Conservation (phyloP, 2,797 vertebrate genomes). For the Enteromius afrohamiltoni region DNA sequence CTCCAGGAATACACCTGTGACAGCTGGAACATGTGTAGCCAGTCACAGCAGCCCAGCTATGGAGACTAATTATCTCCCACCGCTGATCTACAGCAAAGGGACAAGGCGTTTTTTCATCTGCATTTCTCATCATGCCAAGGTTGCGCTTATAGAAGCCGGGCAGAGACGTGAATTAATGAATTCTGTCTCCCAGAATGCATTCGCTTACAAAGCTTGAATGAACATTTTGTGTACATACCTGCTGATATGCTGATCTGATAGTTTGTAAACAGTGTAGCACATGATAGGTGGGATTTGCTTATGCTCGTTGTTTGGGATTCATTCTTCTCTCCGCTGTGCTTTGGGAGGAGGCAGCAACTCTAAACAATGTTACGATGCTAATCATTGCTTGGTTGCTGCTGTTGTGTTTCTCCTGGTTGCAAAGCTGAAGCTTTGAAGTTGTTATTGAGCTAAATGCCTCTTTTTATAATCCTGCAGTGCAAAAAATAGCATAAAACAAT, state of each 20-base stretch:
- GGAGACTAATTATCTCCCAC: constrained; percentile 81
- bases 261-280: constrained; percentile 42
- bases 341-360: constrained; percentile 51
- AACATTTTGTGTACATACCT: constrained; percentile 29
- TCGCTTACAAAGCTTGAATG: constrained; percentile 41
- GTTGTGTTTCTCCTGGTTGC: constrained; percentile 62
- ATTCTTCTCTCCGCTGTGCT: background rate
- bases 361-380: constrained; percentile 46
- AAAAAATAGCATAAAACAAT: constrained; percentile 43
- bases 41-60: constrained; percentile 72
- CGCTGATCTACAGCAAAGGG: constrained; percentile 61
- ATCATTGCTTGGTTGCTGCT: constrained; percentile 67
- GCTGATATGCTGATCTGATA: constrained; percentile 39
- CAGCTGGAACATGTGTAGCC: constrained; percentile 80
- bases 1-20: constrained; percentile 84
- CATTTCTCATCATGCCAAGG: constrained; percentile 21
- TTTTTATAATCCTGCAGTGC: constrained; percentile 69
- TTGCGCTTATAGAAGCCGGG: background rate
- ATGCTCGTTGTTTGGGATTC: constrained; percentile 31
- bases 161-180: constrained; percentile 27
- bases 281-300: constrained; percentile 44
- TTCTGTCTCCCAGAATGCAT: constrained; percentile 26
- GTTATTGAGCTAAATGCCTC: constrained; percentile 70
- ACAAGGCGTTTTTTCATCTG: constrained; percentile 19
- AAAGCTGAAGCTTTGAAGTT: constrained; percentile 70